Percentiles rank a stretch among this genome's conserved stretches.
Conservation (phyloP, 2,888 invertebrate species). For the Drosophila cognata region DNA sequence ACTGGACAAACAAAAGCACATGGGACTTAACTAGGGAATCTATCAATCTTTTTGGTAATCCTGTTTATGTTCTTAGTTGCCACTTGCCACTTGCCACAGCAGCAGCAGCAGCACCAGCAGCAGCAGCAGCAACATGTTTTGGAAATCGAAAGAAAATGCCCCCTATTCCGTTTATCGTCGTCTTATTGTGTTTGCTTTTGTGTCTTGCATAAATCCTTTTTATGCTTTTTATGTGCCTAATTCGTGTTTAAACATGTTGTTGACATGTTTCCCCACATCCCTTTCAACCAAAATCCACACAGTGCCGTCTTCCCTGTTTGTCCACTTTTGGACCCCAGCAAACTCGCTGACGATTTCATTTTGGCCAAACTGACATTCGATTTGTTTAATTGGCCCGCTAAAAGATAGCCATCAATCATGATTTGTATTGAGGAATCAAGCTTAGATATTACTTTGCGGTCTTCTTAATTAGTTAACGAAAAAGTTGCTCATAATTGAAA, state of each 20-base stretch:
- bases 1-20: slow-evolving; percentile 45
- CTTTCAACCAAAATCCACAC: slow-evolving; percentile 12
- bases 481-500: slow-evolving; percentile 34
- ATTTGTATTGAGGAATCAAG: slow-evolving; percentile 15
- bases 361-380: slow-evolving; percentile 62
- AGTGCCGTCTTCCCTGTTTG: slow-evolving; percentile 20
- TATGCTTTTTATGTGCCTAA: slow-evolving; percentile 78
- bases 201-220: slow-evolving; percentile 78
- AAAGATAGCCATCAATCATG: slow-evolving; percentile 77
- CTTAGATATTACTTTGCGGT: slow-evolving; percentile 17
- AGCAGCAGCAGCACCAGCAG: slow-evolving; percentile 1
- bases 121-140: slow-evolving; percentile 23
- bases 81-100: slow-evolving; percentile 30
- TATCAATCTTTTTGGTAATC: slow-evolving; percentile 78
- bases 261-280: slow-evolving; percentile 59
- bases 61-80: slow-evolving; percentile 68
- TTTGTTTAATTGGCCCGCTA: slow-evolving; percentile 73
- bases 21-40: slow-evolving; percentile 53
- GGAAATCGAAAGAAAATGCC: slow-evolving; percentile 7
- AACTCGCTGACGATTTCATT: slow-evolving; percentile 30
- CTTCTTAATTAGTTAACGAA: slow-evolving; percentile 56
- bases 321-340: neutral
- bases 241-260: slow-evolving; percentile 80
- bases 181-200: slow-evolving; percentile 53
- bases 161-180: slow-evolving; percentile 38